Conservation (phyloP, 2,113 vertebrate genomes). For the Solea solea region DNA sequence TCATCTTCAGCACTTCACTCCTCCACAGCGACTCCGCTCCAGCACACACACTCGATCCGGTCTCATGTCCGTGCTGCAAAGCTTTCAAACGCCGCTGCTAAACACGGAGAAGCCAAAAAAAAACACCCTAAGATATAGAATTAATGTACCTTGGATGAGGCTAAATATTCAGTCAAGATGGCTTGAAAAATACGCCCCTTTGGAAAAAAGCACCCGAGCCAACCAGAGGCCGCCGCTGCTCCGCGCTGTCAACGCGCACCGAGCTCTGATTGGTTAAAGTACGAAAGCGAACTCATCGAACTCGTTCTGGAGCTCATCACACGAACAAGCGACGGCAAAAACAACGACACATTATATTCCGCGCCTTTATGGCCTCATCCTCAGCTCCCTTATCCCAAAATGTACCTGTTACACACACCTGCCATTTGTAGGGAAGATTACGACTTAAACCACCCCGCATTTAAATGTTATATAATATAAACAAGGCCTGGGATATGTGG, state of each 20-base stretch:
- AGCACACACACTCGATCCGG: conserved; percentile 36
- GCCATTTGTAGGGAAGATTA: background rate
- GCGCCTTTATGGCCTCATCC: conserved; percentile 56
- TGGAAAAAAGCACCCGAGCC: conserved; percentile 71
- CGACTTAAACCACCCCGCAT: background rate
- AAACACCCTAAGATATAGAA: conserved; percentile 71
- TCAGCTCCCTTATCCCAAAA: background rate
- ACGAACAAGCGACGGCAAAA: conserved; percentile 59
- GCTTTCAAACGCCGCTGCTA: conserved; percentile 44
- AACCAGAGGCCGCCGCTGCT: conserved; percentile 43
- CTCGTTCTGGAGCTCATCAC: conserved; percentile 1
- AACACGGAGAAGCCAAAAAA: conserved; percentile 16
- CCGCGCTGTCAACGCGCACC: conserved; percentile 72
- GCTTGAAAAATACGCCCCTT: conserved; percentile 84
- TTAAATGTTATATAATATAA: background rate
- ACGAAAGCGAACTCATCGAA: conserved; percentile 39
- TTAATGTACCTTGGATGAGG: conserved; percentile 76
- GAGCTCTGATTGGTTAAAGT: conserved; percentile 57
- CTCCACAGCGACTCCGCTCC: conserved; percentile 50
- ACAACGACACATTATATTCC: conserved; percentile 49
- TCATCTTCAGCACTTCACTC: conserved; percentile 73
- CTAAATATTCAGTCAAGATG: conserved; percentile 84
- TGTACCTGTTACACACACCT: conserved; percentile 32
- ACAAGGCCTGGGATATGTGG: too few relatives aligned
- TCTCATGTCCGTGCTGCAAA: conserved; percentile 56